Conservation (phyloP, 2,113 vertebrate species). For the Chaenocephalus aceratus region DNA sequence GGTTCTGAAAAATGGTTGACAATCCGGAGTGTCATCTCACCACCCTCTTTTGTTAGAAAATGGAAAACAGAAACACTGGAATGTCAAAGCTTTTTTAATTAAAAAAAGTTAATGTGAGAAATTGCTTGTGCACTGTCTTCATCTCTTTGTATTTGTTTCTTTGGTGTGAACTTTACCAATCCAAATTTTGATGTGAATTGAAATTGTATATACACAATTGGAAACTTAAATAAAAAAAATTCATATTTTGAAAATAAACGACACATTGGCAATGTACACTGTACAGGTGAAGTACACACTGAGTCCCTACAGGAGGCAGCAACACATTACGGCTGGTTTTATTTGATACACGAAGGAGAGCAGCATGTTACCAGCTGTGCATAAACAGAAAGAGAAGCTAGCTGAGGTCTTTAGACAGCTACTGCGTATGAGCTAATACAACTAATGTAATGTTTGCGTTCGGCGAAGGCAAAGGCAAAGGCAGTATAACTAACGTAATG, state of each 20-base stretch:
- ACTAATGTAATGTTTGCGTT: background rate
- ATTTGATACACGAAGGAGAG: conserved; percentile 29
- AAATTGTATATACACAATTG: too few relatives aligned
- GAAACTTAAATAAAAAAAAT: too few relatives aligned
- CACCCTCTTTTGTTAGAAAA: conserved; percentile 80
- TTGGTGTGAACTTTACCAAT: too few relatives aligned
- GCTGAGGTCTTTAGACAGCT: background rate
- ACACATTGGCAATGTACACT: too few relatives aligned
- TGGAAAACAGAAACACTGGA: conserved; percentile 85
- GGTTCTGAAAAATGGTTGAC: conserved; percentile 68
- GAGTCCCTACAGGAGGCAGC: background rate
- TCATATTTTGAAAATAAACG: too few relatives aligned
- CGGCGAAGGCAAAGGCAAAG: background rate
- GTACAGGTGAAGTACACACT: background rate
- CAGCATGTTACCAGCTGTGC: conserved; percentile 19
- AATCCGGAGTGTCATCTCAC: conserved; percentile 71
- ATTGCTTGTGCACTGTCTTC: conserved; percentile 7
- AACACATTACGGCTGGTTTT: accelerated
- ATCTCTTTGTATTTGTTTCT: background rate
- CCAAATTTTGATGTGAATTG: too few relatives aligned
- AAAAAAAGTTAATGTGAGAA: conserved; percentile 70
- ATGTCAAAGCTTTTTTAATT: conserved; percentile 79
- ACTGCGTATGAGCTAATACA: accelerated
- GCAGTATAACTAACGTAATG: too few relatives aligned
- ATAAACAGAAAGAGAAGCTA: background rate